phyloP scores from a whole-genome alignment of 1,140 invertebrate genomes.

The Heliconius melpomene region DNA sequence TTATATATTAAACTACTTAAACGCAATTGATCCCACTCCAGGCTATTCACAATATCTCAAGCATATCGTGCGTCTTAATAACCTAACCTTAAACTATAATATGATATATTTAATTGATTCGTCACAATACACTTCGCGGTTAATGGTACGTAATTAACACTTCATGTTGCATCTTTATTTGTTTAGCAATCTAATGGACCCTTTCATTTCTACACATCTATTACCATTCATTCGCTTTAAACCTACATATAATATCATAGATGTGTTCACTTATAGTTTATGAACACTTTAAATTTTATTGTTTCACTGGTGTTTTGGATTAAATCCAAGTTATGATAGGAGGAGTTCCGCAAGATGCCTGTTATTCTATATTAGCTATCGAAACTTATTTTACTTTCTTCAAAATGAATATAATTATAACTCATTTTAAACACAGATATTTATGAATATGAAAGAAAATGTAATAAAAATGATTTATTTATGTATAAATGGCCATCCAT shows the following conservation, averaged over 20 bases:
- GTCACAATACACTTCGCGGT: conserved; percentile 24
- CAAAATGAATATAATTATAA: background rate
- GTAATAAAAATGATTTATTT: background rate
- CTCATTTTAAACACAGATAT: background rate
- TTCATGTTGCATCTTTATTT: conserved; percentile 28
- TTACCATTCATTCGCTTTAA: conserved; percentile 39
- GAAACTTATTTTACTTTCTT: background rate
- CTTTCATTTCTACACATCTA: conserved; percentile 64
- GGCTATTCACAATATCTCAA: conserved; percentile 64
- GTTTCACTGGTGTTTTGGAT: conserved; percentile 40
- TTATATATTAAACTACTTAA: conserved; percentile 66
- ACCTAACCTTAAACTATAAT: background rate
- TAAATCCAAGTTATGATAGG: conserved; percentile 5
- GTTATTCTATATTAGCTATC: background rate
- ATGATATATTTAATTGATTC: conserved; percentile 41
- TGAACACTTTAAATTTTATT: conserved; percentile 52
- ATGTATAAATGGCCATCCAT: too few relatives aligned
- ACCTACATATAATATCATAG: conserved; percentile 35
- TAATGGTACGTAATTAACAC: conserved; percentile 8
- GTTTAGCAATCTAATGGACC: conserved; percentile 70
- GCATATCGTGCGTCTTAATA: conserved; percentile 42
- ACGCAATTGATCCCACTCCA: conserved; percentile 77
- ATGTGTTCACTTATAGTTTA: conserved; percentile 44
- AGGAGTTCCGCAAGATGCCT: background rate
- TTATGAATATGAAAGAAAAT: background rate